Evolutionary conservation across 2,888 invertebrate genomes (phyloP).

Genomic region (Cremastinae sp.): DNA sequence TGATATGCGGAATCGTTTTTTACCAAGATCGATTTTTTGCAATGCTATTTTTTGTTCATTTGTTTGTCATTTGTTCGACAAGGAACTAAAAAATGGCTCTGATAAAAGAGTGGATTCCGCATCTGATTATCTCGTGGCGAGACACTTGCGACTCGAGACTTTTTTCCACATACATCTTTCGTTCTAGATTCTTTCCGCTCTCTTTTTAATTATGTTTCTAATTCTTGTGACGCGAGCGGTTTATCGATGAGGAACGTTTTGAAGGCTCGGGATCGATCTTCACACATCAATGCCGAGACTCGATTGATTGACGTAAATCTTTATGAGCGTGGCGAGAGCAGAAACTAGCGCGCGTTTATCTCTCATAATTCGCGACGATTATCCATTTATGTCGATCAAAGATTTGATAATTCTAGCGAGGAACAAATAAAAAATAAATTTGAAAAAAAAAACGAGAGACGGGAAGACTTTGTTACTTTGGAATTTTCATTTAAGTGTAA

Average conservation of each 20-base stretch:
- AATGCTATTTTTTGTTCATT: no score
- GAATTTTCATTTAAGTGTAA: no score
- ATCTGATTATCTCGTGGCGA: conserved; percentile 27
- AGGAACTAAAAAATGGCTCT: conserved; percentile 7
- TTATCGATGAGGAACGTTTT: conserved; percentile 13
- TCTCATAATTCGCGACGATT: conserved; percentile 7
- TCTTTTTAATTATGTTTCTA: neutral
- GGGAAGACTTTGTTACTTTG: no score
- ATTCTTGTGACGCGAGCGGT: conserved; percentile 8
- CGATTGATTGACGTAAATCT: conserved; percentile 28
- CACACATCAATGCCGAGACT: neutral
- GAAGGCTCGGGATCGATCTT: conserved; percentile 20
- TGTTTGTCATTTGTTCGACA: conserved; percentile 3
- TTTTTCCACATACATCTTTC: conserved; percentile 5
- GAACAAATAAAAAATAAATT: no score
- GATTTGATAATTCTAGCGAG: no score
- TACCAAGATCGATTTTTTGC: no score
- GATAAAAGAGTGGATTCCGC: conserved; percentile 33
- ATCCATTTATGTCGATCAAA: neutral
- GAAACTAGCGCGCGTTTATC: neutral
- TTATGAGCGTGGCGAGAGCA: neutral
- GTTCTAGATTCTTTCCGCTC: neutral
- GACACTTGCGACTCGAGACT: neutral
- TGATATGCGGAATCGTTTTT: no score
- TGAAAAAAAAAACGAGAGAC: no score